Evolutionary conservation across 2,888 invertebrate genomes (phyloP), one percentile per base, ranked within the genome.

Genomic region (Cyrtodaria siliqua): DNA sequence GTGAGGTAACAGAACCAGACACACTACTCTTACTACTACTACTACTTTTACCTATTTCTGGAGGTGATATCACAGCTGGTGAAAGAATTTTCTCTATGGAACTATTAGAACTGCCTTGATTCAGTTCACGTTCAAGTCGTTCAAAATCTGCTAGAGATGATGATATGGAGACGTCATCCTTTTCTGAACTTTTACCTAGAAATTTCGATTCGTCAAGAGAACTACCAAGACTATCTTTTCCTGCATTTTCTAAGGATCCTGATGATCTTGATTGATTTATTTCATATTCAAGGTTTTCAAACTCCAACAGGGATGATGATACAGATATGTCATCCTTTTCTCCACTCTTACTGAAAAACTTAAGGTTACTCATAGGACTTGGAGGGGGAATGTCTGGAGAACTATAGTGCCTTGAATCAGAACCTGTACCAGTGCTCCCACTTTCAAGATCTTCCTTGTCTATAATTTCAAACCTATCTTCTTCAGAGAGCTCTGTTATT

Each of bases 311-410:
- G 9, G 92, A 94, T 6, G 98, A 98, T 82, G 96, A 97, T 93
- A 98, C 96, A 0, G 98, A 98, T 49, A 97, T 95, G 91, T 98
- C 97, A 91, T 98, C 98, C 90, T 97, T 96, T 85, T 98, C 97
- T n/a, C 96, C 95, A 84, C 95, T 95, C 88, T 95, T 95, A 2
- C 96, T 95, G 88, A 97, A 96, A 92, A 96, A 96, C 89, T 96
- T 96, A 89, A 96, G 95, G n/a, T 96, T 72, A 64, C 79, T 76
- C 50, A 85, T 88, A 95, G 57, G 96, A 60, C 88, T 90, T 95
- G 62, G 96, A 96, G 70, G 96, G 42, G 87, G 85, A 57, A 84
- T 77, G 40, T 98, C 98, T 0, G 98, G 98, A 0, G 98, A 96
- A 88, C 97, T 98, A 88, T 87, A 88, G 70, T 86, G 85, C 59